Conservation (phyloP, 2,797 vertebrate species). For the Coregonus ussuriensis region DNA sequence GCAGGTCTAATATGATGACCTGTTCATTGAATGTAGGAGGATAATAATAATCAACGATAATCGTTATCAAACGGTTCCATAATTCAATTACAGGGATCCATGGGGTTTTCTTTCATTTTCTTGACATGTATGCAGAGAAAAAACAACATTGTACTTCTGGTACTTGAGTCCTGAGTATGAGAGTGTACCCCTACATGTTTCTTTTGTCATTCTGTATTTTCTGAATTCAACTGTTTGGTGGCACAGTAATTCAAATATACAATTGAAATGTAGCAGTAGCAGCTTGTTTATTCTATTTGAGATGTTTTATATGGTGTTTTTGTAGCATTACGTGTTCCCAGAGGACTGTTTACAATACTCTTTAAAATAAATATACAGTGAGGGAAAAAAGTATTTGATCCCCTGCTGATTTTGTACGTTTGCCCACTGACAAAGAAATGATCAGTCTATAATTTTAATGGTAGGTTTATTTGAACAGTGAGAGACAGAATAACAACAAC, state of each 20-base stretch:
- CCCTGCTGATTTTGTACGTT: too few species aligned
- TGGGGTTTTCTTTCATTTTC: too few species aligned
- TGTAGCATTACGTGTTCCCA: background rate
- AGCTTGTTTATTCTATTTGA: background rate
- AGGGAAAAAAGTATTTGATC: too few species aligned
- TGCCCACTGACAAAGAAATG: too few species aligned
- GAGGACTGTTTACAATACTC: background rate
- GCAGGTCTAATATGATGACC: background rate
- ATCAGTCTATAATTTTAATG: too few species aligned
- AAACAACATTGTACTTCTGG: background rate
- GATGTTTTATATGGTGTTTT: background rate
- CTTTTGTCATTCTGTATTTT: background rate
- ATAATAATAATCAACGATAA: background rate
- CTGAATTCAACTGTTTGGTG: background rate
- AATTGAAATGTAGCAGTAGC: background rate
- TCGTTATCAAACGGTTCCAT: too few species aligned
- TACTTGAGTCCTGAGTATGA: background rate
- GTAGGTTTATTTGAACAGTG: too few species aligned
- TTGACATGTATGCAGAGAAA: background rate
- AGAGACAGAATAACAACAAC: too few species aligned
- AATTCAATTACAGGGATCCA: too few species aligned
- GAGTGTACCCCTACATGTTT: rapidly evolving
- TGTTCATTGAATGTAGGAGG: background rate
- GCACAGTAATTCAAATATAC: background rate
- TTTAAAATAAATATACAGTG: background rate